These are phyloP conservation scores for Gymnopithys bicolor DNA, from an alignment of 2,797 vertebrate genomes.

Conservation along the genomic window DNA sequence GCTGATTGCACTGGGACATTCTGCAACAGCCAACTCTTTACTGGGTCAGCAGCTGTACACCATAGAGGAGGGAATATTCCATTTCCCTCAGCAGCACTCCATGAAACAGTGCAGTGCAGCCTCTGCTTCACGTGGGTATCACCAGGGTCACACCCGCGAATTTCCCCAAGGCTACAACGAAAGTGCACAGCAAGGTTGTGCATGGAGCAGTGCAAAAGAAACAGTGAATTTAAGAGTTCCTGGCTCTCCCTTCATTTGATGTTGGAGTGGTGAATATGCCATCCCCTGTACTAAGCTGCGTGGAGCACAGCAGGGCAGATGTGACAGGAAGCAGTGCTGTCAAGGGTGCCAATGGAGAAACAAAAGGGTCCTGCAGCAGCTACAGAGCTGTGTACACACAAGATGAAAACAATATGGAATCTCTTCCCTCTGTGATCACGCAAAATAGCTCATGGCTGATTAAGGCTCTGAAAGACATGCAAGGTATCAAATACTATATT, in stretches of 20 bases:
- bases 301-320: background rate
- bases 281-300: background rate
- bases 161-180: background rate
- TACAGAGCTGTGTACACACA: background rate
- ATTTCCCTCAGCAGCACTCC: background rate
- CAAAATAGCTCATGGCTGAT: background rate
- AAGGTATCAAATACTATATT: background rate
- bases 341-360: background rate
- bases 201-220: background rate
- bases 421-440: background rate
- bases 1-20: background rate
- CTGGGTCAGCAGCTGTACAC: constrained; percentile 16
- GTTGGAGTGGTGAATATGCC: background rate
- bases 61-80: background rate
- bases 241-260: background rate
- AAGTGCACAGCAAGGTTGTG: background rate
- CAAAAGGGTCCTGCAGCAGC: background rate
- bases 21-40: background rate
- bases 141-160: background rate
- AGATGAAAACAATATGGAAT: background rate
- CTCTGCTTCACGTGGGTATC: background rate
- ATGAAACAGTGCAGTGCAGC: fast-evolving
- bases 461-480: background rate
- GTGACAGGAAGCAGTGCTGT: background rate
- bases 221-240: background rate